Base-by-base conservation (phyloP, 2,888 invertebrate species). In the Leucophenga montana region DNA sequence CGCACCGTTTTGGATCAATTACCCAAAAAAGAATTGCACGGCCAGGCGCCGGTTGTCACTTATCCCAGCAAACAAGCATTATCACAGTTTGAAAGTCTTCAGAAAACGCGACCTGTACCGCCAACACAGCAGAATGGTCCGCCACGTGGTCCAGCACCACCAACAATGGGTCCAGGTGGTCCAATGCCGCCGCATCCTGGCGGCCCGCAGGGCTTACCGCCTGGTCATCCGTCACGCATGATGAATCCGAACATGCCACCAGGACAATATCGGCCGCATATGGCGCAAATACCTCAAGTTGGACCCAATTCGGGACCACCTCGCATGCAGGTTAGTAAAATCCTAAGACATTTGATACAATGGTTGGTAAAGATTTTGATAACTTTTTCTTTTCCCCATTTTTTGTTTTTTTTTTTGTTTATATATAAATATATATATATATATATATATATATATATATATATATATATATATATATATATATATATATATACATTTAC, bases 11-110 rank as follows among this genome's bases (percentile, higher is more conserved):
- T 99, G 92, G 99, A 99, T 78, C 94, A 97, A 79, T 90, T 99
- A 75, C 94, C 97, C n/a, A 96, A 97, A 89, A 96, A 95, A 88
- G 97, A 97, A 85, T 91, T 99, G 68, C 98, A 99, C 86, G 98
- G 98, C 46, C 98, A 98, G 88, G 93, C 93, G 78, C 98, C 98
- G 0, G 94, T 96, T 67, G 98, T 99, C 65, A 97, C 98, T 56
- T 94, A 95, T 87, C 98, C 98, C 73, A 98, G 96, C 75, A 98
- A 98, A 90, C 96, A 97, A 89, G 93, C 93, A 31, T 88, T 93
- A 77, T 93, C 92, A 87, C 93, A 95, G 90, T 97, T 97, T 90
- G 97, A 97, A 90, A 95, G 96, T 87, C 95, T 96, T 89, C 96
- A 95, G 77, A 96, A 96, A 91, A 95, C 96, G 39, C 91, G 96